Conservation (phyloP, 2,113 vertebrate genomes). For the Larimichthys polyactis region DNA sequence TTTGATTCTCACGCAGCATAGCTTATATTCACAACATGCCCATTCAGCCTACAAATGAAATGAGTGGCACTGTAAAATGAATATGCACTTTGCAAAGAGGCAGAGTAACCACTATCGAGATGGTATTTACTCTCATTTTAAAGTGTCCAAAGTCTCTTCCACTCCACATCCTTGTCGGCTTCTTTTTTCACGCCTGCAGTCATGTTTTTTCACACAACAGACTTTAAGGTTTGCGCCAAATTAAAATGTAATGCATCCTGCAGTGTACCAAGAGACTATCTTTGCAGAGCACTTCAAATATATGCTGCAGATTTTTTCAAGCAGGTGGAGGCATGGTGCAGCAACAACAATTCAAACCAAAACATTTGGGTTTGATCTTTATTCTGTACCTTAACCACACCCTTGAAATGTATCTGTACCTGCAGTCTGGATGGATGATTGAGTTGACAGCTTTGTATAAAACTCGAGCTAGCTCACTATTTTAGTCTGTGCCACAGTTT, state of each 20-base stretch:
- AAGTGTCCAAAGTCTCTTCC: not conserved
- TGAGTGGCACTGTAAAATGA: constrained; percentile 16
- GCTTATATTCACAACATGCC: constrained; percentile 4
- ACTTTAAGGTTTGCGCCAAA: constrained; percentile 33
- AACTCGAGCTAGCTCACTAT: not conserved
- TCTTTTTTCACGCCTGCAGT: constrained; percentile 28
- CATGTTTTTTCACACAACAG: constrained; percentile 46
- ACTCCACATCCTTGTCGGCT: constrained; percentile 4
- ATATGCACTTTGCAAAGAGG: constrained; percentile 9
- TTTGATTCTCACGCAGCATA: constrained; percentile 15
- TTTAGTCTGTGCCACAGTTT: not conserved
- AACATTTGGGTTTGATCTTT: not conserved
- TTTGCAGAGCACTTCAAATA: constrained; percentile 26
- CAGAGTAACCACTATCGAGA: not conserved
- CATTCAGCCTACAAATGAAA: constrained; percentile 21
- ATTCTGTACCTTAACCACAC: not conserved
- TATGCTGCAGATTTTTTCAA: constrained; percentile 1
- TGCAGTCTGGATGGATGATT: not conserved
- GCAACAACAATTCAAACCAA: not conserved
- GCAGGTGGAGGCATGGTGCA: constrained; percentile 1
- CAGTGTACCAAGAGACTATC: constrained; percentile 17
- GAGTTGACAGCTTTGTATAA: not conserved
- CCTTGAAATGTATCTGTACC: constrained; percentile 1
- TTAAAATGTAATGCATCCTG: constrained; percentile 45
- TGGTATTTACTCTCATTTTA: not conserved